Conservation (phyloP, 2,797 vertebrate genomes). For the Muraenolepis orangiensis region DNA sequence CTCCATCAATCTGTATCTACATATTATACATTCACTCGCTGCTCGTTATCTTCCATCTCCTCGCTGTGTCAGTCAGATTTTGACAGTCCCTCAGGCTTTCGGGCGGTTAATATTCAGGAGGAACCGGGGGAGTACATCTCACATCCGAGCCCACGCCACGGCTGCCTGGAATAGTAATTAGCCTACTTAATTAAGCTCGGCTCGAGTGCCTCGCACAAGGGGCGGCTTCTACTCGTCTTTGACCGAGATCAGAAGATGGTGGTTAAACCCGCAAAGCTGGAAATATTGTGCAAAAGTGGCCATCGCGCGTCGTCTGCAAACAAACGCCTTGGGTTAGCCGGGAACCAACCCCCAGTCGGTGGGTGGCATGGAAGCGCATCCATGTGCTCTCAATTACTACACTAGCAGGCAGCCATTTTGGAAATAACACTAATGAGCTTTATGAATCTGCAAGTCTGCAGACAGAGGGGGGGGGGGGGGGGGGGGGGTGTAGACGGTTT, state of each 20-base stretch:
- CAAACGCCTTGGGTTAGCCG: not conserved
- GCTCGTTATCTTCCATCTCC: constrained; percentile 40
- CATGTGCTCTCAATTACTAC: constrained; percentile 65
- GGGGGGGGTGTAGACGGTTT: constrained; percentile 28
- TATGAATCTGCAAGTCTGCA: constrained; percentile 47
- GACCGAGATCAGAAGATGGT: constrained; percentile 48
- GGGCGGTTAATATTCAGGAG: constrained; percentile 72
- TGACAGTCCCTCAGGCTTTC: constrained; percentile 63
- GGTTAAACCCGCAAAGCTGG: constrained; percentile 13
- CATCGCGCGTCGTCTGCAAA: not conserved
- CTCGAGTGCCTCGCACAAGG: constrained; percentile 64
- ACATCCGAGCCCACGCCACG: constrained; percentile 69
- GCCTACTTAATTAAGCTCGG: constrained; percentile 74
- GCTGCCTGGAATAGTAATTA: constrained; percentile 69
- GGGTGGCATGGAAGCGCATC: constrained; percentile 37
- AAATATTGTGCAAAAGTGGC: not conserved
- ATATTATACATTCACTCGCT: not conserved
- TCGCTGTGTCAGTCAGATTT: constrained; percentile 58
- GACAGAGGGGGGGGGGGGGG: constrained; percentile 38
- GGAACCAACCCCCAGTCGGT: too few species aligned
- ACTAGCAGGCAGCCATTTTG: constrained; percentile 64
- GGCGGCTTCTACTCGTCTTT: constrained; percentile 69
- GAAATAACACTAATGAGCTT: constrained; percentile 60
- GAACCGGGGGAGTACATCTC: constrained; percentile 70
- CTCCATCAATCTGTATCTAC: not conserved